Conservation (phyloP, 2,113 vertebrate genomes). For the Labeo catla region DNA sequence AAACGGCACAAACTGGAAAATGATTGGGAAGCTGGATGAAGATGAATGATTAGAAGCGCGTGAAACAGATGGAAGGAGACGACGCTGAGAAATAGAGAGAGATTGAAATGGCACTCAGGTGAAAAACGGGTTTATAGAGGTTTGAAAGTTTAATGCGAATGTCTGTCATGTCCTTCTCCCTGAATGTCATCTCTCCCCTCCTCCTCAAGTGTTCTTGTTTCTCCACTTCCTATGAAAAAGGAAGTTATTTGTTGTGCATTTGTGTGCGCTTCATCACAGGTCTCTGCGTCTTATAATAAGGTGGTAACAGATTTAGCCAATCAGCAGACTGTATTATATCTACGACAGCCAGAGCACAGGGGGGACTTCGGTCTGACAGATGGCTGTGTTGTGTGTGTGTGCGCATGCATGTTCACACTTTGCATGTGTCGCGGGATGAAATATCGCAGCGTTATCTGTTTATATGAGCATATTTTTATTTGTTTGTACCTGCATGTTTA, state of each 20-base stretch:
- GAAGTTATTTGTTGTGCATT: conserved; percentile 52
- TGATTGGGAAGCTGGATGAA: background rate
- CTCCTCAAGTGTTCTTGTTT: background rate
- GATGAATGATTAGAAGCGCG: background rate
- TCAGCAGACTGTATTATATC: conserved; percentile 71
- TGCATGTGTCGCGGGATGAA: conserved; percentile 14
- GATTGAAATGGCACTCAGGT: conserved; percentile 28
- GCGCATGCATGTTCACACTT: background rate
- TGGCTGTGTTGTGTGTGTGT: conserved; percentile 58
- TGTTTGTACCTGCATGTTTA: background rate
- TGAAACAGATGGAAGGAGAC: conserved; percentile 26
- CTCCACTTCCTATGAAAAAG: conserved; percentile 42
- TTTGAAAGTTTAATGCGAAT: conserved; percentile 19
- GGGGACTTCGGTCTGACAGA: conserved; percentile 62
- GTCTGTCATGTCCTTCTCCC: background rate
- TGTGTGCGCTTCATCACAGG: conserved; percentile 26
- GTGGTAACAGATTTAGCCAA: conserved; percentile 72
- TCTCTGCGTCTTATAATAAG: conserved; percentile 65
- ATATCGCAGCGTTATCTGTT: background rate
- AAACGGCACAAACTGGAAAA: background rate
- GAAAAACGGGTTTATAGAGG: conserved; percentile 10
- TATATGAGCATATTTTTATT: background rate
- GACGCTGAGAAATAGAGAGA: conserved; percentile 27
- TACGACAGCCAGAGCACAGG: conserved; percentile 59
- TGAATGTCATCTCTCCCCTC: background rate